Evolutionary conservation across 2,888 invertebrate genomes (phyloP).

Genomic region (Rhaphigaster nebulosa): DNA sequence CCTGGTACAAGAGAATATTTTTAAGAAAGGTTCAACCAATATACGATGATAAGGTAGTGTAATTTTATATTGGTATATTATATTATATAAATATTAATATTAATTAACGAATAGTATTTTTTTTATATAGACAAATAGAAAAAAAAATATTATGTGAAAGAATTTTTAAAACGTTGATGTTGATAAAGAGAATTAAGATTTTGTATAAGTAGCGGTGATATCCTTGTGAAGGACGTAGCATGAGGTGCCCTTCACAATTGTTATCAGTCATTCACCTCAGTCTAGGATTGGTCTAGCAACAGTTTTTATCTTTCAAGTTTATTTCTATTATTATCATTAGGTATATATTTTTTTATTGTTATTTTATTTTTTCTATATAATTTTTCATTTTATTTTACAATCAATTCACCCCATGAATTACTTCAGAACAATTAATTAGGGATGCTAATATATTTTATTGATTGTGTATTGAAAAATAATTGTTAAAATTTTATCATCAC

Average conservation of each 20-base stretch:
- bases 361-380: not conserved
- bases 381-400: not conserved
- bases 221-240: slow-evolving; percentile 33
- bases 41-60: not conserved
- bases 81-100: not conserved
- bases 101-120: not conserved
- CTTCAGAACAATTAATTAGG: no score
- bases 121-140: not conserved
- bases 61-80: not conserved
- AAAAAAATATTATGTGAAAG: not conserved
- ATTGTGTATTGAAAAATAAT: no score
- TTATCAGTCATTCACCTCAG: slow-evolving; percentile 25
- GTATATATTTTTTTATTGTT: not conserved
- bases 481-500: no score
- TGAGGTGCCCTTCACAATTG: not conserved
- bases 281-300: slow-evolving; percentile 38
- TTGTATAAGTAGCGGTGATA: not conserved
- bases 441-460: no score
- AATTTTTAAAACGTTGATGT: not conserved
- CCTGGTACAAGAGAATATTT: not conserved
- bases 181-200: not conserved
- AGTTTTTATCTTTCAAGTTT: not conserved
- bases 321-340: not conserved
- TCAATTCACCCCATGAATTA: not conserved
- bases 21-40: not conserved